Base-by-base conservation (phyloP, 1,140 invertebrate genomes). In the Zaprionus vittiger region DNA sequence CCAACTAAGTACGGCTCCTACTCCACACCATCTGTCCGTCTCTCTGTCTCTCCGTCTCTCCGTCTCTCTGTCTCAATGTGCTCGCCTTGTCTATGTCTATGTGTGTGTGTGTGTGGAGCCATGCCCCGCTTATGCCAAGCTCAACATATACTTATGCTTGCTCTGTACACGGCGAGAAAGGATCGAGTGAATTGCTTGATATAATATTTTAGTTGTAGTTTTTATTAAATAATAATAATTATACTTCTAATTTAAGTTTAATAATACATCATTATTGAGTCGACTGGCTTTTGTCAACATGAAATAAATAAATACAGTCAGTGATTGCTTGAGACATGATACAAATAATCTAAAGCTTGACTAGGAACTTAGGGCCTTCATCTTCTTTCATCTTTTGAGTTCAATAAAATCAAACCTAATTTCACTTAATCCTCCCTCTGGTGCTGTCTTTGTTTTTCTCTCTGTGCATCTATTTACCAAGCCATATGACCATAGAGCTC, bases 1-100 rank as follows among this genome's bases (percentile, higher is more conserved):
- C 52, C 34, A 56, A 56, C 31, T 56, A 55, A 26, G 22, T 28
- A 26, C 22, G 26, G 54, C 54, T 56, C 54, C 54, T 28, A 28
- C 54, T 60, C 28, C 57, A 47, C 41, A 47, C 41, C 41, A 47
- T 47, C 41, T 22, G 17, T 38, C 17, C 15, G 20, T 22, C n/a
- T 5, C 2, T 20, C 22, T 12, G 20, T 52, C 17, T 24, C 0
- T 22, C 17, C 5, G 20, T 52, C 17, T 24, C 0, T 22, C 17
- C 5, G 11, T 52, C 17, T 24, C 1, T 52, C 31, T 34, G 9
- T 52, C 31, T 34, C 31, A 14, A 12, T 52, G 20, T 52, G 44
- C 41, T 47, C 15, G 38, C 38, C 38, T 41, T 20, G 14, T 31
- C 14, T 56, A 52, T 20, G 44, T 6, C 4, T 26, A 26, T 24